phyloP scores from a whole-genome alignment of 2,888 invertebrate genomes.

The Machimus atricapillus region DNA sequence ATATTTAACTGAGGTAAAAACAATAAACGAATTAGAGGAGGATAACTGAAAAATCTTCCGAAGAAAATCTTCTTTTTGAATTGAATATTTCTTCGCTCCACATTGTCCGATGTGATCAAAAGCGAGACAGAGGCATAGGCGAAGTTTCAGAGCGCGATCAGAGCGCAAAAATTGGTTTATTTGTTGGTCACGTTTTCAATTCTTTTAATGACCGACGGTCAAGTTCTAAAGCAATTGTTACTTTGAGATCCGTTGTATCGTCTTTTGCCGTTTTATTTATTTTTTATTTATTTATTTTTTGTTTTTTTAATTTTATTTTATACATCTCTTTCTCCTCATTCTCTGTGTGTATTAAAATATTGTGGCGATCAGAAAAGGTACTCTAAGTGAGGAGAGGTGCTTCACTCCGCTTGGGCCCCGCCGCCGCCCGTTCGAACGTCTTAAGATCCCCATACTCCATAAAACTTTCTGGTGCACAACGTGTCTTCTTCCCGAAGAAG shows the following conservation, averaged over 20 bases:
- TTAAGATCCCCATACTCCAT: not conserved
- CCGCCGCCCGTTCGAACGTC: not conserved
- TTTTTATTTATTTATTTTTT: not conserved
- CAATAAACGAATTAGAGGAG: not conserved
- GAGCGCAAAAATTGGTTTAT: constrained; percentile 34
- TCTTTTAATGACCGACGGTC: constrained; percentile 38
- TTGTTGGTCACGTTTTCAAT: constrained; percentile 39
- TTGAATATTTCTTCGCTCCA: not conserved
- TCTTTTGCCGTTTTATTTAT: not conserved
- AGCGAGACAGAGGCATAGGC: not conserved
- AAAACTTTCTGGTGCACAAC: not conserved
- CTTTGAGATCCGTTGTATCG: not conserved
- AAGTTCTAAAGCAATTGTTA: constrained; percentile 32
- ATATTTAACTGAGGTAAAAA: not conserved
- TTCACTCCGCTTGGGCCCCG: not conserved
- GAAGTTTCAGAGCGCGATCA: not conserved
- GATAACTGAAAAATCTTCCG: not conserved
- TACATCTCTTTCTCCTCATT: not conserved
- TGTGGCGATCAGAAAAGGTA: not conserved
- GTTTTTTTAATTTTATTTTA: not conserved
- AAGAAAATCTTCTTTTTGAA: not conserved
- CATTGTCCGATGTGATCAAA: not conserved
- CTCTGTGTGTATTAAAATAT: not conserved
- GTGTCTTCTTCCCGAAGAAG: not conserved
- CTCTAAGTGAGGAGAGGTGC: not conserved